Evolutionary conservation across 2,888 invertebrate genomes (phyloP).

Genomic region (Campaea margaritaria): DNA sequence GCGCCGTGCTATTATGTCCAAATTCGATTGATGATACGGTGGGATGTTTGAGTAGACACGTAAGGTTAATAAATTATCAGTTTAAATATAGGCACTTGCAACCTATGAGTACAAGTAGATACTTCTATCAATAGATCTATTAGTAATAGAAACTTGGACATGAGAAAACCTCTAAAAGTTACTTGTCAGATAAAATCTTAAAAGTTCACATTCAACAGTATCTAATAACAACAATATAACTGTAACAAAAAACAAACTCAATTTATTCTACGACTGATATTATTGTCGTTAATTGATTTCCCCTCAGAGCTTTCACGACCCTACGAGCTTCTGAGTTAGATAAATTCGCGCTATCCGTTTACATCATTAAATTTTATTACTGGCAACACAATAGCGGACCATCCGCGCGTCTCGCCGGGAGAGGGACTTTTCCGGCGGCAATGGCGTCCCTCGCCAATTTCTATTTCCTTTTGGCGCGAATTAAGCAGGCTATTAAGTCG

Average conservation of each 20-base stretch:
- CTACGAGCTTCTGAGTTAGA: constrained; percentile 70
- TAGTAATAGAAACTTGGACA: background rate
- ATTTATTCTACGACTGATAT: constrained; percentile 71
- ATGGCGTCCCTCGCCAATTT: constrained; percentile 72
- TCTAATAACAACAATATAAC: constrained; percentile 59
- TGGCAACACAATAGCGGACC: constrained; percentile 74
- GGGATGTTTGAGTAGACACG: constrained; percentile 4
- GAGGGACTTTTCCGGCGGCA: constrained; percentile 75
- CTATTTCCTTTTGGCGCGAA: constrained; percentile 81
- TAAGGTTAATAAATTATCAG: constrained; percentile 2
- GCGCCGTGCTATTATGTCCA: constrained; percentile 15
- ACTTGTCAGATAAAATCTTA: constrained; percentile 25
- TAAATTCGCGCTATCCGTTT: constrained; percentile 84
- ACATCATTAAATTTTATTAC: constrained; percentile 85
- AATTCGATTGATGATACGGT: constrained; percentile 22
- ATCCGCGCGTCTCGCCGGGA: constrained; percentile 63
- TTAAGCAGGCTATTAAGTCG: constrained; percentile 83
- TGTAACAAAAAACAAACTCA: constrained; percentile 53
- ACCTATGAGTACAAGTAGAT: background rate
- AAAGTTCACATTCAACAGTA: constrained; percentile 60
- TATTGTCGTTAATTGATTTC: constrained; percentile 77
- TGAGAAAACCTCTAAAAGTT: background rate
- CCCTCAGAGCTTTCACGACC: constrained; percentile 69
- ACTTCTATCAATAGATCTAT: background rate
- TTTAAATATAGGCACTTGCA: background rate